Conservation (phyloP, 1,140 invertebrate genomes). For the Macrotrachela quadricornifera region DNA sequence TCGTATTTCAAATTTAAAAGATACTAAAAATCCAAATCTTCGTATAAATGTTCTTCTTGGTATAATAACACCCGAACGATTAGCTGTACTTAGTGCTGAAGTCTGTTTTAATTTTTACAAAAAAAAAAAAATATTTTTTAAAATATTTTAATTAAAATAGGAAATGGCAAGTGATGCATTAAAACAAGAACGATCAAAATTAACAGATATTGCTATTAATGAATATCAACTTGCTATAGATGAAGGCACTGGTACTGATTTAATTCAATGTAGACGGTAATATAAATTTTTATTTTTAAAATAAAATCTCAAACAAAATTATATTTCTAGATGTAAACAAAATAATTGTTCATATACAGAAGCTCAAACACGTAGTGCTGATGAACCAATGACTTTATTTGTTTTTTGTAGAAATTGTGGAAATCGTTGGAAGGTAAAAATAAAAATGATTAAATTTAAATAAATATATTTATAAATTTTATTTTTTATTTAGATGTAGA, state of each 20-base stretch:
- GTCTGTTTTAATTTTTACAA: too few species aligned
- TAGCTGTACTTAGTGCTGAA: conserved; percentile 87
- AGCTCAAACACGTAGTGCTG: conserved; percentile 86
- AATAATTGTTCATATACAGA: conserved; percentile 80
- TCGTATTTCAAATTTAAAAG: conserved; percentile 78
- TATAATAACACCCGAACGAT: conserved; percentile 52
- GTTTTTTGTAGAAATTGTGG: conserved; percentile 91
- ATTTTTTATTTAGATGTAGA: too few species aligned
- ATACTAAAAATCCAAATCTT: conserved; percentile 76
- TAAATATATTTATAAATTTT: too few species aligned
- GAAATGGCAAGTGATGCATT: conserved; percentile 99
- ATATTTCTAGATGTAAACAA: conserved; percentile 32
- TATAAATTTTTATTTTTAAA: conserved; percentile 36
- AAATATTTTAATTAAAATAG: too few species aligned
- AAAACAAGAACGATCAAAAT: conserved; percentile 73
- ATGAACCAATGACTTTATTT: conserved; percentile 99
- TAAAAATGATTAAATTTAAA: too few species aligned
- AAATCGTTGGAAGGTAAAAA: conserved; percentile 64
- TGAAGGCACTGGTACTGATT: conserved; percentile 68
- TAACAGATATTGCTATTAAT: conserved; percentile 90
- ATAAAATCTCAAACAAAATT: neutral
- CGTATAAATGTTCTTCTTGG: conserved; percentile 80
- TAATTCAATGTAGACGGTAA: conserved; percentile 63
- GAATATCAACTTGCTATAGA: conserved; percentile 80
- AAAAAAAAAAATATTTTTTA: too few species aligned